These are phyloP conservation scores for Ctenodactylus gundi DNA, from an alignment of 2,113 vertebrate species.

Conservation along the genomic window DNA sequence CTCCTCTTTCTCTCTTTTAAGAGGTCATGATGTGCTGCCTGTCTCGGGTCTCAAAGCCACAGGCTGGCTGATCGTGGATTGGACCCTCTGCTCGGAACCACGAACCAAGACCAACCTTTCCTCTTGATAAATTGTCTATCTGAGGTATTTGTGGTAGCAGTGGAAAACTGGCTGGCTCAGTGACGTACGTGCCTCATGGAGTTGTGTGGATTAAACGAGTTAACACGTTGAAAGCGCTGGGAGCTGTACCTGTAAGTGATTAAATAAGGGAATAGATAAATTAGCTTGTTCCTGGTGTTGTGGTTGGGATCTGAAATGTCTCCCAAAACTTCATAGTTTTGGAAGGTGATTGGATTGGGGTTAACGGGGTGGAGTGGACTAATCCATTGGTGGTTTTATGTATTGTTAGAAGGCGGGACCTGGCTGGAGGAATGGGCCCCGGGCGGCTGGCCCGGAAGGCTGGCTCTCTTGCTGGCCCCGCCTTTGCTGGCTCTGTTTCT, in stretches of 20 bases:
- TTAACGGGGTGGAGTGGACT: too few relatives aligned
- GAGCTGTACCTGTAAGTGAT: neutral
- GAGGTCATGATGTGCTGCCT: neutral
- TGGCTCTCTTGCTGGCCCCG: too few relatives aligned
- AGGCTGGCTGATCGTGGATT: neutral
- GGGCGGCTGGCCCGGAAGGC: too few relatives aligned
- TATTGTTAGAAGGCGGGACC: too few relatives aligned
- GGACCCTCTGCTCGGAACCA: neutral
- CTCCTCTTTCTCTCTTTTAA: neutral
- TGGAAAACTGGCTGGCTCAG: neutral
- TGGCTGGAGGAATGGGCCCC: too few relatives aligned
- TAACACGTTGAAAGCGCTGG: neutral
- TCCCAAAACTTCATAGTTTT: too few relatives aligned
- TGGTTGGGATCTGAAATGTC: too few relatives aligned
- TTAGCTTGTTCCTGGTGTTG: neutral
- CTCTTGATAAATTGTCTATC: neutral
- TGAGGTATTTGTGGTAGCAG: neutral
- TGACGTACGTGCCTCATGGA: neutral
- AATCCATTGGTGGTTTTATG: too few relatives aligned
- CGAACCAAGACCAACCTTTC: neutral
- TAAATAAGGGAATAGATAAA: neutral
- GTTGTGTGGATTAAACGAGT: neutral
- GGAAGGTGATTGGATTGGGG: too few relatives aligned
- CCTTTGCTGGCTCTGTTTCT: too few relatives aligned
- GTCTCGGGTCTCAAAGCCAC: neutral